Percentiles rank a stretch among this genome's conserved stretches.
phyloP scores from a whole-genome alignment of 2,888 invertebrate genomes.

The Melanotus villosus region DNA sequence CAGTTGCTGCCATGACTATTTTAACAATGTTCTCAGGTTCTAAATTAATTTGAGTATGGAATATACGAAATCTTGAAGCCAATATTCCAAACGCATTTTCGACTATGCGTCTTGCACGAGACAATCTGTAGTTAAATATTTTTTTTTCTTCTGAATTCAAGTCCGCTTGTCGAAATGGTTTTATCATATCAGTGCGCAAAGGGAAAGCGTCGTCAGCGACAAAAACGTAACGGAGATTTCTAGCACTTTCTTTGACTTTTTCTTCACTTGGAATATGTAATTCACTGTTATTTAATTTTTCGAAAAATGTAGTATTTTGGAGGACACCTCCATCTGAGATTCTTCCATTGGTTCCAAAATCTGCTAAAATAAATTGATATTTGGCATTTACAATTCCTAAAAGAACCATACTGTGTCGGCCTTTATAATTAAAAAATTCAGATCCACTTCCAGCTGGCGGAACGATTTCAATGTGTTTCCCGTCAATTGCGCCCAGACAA shows the following conservation, averaged over 20 bases:
- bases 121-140: too few relatives aligned
- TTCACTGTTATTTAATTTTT: constrained; percentile 23
- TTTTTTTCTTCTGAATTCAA: not conserved
- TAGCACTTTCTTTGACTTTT: constrained; percentile 4
- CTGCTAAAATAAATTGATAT: constrained; percentile 46
- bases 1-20: constrained; percentile 48
- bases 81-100: too few relatives aligned
- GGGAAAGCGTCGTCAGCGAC: constrained; percentile 31
- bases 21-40: constrained; percentile 48
- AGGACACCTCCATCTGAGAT: not conserved
- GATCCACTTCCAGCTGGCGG: constrained; percentile 16
- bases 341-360: constrained; percentile 44
- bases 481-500: constrained; percentile 44
- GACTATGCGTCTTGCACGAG: too few relatives aligned
- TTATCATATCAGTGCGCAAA: constrained; percentile 39
- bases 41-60: constrained; percentile 44
- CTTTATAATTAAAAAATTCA: constrained; percentile 2
- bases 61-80: too few relatives aligned
- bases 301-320: constrained; percentile 21
- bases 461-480: constrained; percentile 42
- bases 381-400: constrained; percentile 25
- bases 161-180: constrained; percentile 25
- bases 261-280: constrained; percentile 36
- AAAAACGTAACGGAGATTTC: constrained; percentile 40
- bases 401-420: constrained; percentile 38